These are phyloP conservation scores for Falco peregrinus DNA, from an alignment of 2,797 vertebrate species.

Conservation along the genomic window DNA sequence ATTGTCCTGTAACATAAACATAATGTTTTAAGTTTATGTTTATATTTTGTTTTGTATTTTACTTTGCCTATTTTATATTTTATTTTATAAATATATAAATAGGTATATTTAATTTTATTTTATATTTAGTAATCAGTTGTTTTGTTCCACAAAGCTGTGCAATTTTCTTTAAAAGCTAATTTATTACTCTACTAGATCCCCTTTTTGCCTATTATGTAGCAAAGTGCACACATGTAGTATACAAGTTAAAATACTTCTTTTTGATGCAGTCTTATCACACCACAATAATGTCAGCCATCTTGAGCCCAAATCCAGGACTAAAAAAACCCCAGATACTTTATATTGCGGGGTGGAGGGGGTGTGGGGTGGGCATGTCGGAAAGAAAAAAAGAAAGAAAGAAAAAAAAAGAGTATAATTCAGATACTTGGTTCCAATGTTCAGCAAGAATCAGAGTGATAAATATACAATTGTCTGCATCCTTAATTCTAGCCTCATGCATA, in stretches of 20 bases:
- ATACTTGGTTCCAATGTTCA: background rate
- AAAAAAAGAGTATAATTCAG: background rate
- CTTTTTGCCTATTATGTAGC: background rate
- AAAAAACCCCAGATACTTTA: background rate
- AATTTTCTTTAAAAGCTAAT: background rate
- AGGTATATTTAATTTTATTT: background rate
- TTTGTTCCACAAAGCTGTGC: background rate
- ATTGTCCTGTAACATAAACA: background rate
- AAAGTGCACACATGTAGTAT: background rate
- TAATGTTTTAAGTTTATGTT: background rate
- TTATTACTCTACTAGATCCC: background rate
- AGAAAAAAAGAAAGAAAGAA: too few species aligned
- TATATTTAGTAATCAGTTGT: background rate
- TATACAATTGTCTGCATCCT: background rate
- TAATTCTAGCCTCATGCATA: background rate
- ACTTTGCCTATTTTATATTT: too few species aligned
- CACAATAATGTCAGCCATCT: background rate
- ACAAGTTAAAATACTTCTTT: background rate
- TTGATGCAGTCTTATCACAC: background rate
- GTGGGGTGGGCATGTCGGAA: too few species aligned
- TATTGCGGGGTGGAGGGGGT: fast-evolving
- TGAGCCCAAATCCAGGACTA: background rate
- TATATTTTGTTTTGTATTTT: too few species aligned
- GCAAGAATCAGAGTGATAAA: background rate
- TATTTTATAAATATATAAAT: too few species aligned